These are phyloP conservation scores for Pachyseris speciosa DNA, from an alignment of 64 coral and sea anemone species.

Conservation along the genomic window DNA sequence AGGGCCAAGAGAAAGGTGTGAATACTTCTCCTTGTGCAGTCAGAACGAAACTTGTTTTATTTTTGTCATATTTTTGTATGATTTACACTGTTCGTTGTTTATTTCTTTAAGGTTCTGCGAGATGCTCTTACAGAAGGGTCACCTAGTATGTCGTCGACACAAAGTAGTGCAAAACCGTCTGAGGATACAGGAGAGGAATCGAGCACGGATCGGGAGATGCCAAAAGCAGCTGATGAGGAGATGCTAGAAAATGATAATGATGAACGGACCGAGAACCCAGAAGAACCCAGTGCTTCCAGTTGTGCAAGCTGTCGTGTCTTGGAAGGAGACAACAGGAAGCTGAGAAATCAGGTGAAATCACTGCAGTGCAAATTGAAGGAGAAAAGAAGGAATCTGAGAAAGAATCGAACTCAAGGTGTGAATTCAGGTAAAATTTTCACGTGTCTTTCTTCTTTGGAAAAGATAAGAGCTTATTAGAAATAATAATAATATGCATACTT, in stretches of 20 bases:
- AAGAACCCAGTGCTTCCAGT: background rate
- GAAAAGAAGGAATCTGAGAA: background rate
- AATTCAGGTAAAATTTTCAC: no score
- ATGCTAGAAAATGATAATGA: background rate
- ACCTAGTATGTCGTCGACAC: background rate
- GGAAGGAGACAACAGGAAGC: background rate
- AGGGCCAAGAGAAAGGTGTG: slow-evolving; percentile 37
- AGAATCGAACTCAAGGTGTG: background rate
- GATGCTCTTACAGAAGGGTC: background rate
- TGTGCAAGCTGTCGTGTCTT: background rate
- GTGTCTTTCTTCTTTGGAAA: background rate
- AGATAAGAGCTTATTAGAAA: background rate
- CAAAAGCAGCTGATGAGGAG: background rate
- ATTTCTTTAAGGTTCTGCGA: background rate
- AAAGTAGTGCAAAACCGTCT: background rate
- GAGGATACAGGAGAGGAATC: background rate
- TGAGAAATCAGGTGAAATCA: slow-evolving; percentile 7
- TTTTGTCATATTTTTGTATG: background rate
- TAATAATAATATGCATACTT: background rate
- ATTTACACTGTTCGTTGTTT: background rate
- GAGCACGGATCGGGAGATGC: background rate
- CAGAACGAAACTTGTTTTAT: background rate
- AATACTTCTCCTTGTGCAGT: background rate
- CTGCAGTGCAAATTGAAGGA: slow-evolving; percentile 2
- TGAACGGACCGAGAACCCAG: background rate